A percentile compares a stretch with the other conserved stretches of the same genome.
Evolutionary conservation across 2,797 vertebrate genomes (phyloP).

Genomic region (Cirrhinus molitorella): DNA sequence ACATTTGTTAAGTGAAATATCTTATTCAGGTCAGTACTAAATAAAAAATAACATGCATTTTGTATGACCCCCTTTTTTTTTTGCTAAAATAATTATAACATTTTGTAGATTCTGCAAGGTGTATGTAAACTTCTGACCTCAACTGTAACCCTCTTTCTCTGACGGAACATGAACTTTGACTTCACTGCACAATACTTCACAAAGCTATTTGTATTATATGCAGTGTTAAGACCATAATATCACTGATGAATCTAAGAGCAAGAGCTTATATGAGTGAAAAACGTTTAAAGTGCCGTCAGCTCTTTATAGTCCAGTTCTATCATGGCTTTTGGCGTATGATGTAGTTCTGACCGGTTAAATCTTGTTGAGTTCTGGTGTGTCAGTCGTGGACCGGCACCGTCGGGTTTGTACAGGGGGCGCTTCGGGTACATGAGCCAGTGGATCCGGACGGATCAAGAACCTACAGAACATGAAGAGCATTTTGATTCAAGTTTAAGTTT

Average conservation of each 20-base stretch:
- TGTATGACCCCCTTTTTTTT: too few species aligned
- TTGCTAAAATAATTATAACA: too few species aligned
- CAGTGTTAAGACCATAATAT: slow-evolving; percentile 9
- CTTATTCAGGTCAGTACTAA: too few species aligned
- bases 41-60: too few species aligned
- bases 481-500: not conserved
- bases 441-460: slow-evolving; percentile 93
- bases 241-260: slow-evolving; percentile 19
- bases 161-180: not conserved
- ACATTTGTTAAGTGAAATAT: too few species aligned
- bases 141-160: not conserved
- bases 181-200: not conserved
- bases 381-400: slow-evolving; percentile 79
- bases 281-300: not conserved
- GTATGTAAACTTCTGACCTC: too few species aligned
- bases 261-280: not conserved
- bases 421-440: slow-evolving; percentile 89
- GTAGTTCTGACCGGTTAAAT: slow-evolving; percentile 63
- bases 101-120: too few species aligned
- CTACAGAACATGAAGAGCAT: slow-evolving; percentile 60
- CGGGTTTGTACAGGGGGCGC: slow-evolving; percentile 82
- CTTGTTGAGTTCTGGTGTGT: slow-evolving; percentile 83
- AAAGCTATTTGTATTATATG: not conserved
- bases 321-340: not conserved
- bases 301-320: not conserved